These are phyloP conservation scores for Hoplodrina ambigua DNA, from an alignment of 2,888 invertebrate genomes.

Conservation along the genomic window DNA sequence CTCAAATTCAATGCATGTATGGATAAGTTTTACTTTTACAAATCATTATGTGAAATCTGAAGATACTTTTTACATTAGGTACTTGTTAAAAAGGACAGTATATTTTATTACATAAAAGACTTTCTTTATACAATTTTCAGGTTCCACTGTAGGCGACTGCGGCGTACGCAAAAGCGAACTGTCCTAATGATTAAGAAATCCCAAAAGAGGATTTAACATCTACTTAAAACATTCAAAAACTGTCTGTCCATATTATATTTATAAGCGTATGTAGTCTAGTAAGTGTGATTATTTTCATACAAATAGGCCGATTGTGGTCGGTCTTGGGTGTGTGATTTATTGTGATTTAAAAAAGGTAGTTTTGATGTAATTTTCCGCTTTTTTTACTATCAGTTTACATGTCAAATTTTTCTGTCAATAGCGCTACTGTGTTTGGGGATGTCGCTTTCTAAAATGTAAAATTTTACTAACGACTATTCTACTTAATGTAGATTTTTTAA, in stretches of 20 bases:
- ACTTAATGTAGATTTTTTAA: too few species aligned
- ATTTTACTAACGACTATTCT: conserved; percentile 8
- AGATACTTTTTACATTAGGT: too few species aligned
- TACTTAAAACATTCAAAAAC: conserved; percentile 58
- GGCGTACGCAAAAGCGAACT: too few species aligned
- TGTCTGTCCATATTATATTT: conserved; percentile 38
- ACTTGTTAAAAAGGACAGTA: too few species aligned
- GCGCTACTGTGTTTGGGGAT: conserved; percentile 15
- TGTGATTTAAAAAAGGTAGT: background rate
- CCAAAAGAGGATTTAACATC: conserved; percentile 63
- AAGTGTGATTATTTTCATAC: conserved; percentile 28
- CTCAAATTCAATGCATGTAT: conserved; percentile 46
- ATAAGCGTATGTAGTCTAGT: conserved; percentile 24
- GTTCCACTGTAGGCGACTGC: too few species aligned
- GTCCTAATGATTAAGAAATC: too few species aligned
- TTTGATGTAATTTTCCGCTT: conserved; percentile 12
- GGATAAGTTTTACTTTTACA: too few species aligned
- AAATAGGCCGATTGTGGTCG: conserved; percentile 57
- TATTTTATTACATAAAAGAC: too few species aligned
- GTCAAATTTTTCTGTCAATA: conserved; percentile 20
- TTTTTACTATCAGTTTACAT: conserved; percentile 26
- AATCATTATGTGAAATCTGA: too few species aligned
- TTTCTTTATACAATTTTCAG: too few species aligned
- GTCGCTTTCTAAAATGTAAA: background rate
- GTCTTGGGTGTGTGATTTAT: conserved; percentile 18